Base-by-base conservation (phyloP, 2,888 invertebrate genomes). In the Napeogenes inachia region DNA sequence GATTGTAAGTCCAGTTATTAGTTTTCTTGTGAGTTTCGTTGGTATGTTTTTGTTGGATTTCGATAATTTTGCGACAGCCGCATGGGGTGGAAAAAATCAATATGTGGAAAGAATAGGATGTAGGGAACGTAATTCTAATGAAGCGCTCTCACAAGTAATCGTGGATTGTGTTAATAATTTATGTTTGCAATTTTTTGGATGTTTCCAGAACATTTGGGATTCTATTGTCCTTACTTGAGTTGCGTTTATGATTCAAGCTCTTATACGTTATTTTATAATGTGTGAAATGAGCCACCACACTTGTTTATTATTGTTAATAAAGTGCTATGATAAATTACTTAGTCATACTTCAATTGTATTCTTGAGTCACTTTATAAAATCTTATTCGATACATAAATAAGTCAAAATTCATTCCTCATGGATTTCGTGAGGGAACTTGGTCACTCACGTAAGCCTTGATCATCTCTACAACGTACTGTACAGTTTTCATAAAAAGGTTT, bases 11-110 rank as follows among this genome's bases (percentile, higher is more conserved):
- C 87, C 84, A 75, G 88, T 89, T 90, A 90, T 90, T 90, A 90
- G 89, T 90, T 89, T 89, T 90, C 88, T 90, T 87, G 82, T 75
- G 83, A 87, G 87, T 85, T 85, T 81, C 80, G 77, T 73, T 77
- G 82, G 73, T 87, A 87, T 87, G 87, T 87, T 89, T 87, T 89
- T 89, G 89, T 89, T 89, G 80, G 89, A 89, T 89, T 89, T 89
- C 89, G 87, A 90, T 90, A 89, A 90, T 89, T 89, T 89, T 83
- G 89, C 89, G 87, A 86, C 82, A 86, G 68, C 64, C 66, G 71
- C 65, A 71, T 67, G 71, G 66, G 66, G 70, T 74, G 66, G 64
- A 68, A 67, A 55, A 68, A 68, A 74, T 74, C 72, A 68, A 74
- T 73, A 73, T 67, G 66, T 70, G 66, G 68, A 56, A 60, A 64